Percentiles rank a stretch among this genome's conserved stretches.
Conservation (phyloP, 2,888 invertebrate genomes). For the Drosophila austrosaltans region DNA sequence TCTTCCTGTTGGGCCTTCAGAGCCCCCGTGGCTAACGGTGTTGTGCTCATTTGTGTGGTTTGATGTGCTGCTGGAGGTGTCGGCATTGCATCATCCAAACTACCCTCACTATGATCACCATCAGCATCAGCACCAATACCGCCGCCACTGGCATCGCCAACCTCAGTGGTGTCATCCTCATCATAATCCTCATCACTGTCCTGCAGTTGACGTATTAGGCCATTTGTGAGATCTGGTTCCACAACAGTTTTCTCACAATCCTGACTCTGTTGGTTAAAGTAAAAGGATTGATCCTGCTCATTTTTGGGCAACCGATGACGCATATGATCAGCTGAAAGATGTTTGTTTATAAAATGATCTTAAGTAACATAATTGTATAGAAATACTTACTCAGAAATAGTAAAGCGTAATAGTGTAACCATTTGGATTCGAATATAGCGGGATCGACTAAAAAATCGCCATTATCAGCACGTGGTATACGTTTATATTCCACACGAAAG, state of each 20-base stretch:
- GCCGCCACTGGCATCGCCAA: conserved; percentile 55
- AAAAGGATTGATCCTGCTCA: conserved; percentile 81
- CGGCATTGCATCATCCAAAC: conserved; percentile 53
- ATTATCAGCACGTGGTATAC: conserved; percentile 82
- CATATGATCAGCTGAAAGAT: conserved; percentile 82
- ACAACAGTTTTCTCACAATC: conserved; percentile 82
- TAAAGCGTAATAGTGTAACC: conserved; percentile 83
- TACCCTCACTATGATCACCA: conserved; percentile 54
- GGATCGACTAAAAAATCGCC: conserved; percentile 83
- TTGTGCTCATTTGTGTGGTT: conserved; percentile 69
- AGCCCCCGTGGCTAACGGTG: conserved; percentile 63
- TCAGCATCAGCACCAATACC: conserved; percentile 57
- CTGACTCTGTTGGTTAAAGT: conserved; percentile 78
- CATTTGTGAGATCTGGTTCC: conserved; percentile 83
- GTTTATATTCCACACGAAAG: conserved; percentile 83
- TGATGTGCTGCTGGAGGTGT: conserved; percentile 72
- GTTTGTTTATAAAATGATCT: not conserved
- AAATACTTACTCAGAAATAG: conserved; percentile 81
- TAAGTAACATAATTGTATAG: not conserved
- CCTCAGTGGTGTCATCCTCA: conserved; percentile 79
- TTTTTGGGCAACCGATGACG: conserved; percentile 82
- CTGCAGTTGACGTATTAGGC: conserved; percentile 81
- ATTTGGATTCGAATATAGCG: conserved; percentile 83
- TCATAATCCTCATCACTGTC: conserved; percentile 82
- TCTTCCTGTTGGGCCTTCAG: conserved; percentile 60